phyloP scores from a whole-genome alignment of 2,888 invertebrate genomes.

The Cryptosula pallasiana region DNA sequence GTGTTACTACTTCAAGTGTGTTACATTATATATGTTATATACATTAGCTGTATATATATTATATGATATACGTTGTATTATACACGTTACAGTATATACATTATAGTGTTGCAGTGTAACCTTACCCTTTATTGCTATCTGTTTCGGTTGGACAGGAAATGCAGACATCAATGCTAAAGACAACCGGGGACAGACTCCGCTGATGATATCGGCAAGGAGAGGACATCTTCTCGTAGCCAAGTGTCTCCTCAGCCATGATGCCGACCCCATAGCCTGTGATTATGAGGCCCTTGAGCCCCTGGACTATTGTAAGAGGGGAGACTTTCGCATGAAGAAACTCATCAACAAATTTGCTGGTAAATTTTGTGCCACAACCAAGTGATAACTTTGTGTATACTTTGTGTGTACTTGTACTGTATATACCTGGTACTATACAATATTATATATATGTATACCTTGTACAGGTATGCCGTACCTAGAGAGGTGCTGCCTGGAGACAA shows the following conservation, averaged over 20 bases:
- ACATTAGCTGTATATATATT: too few relatives aligned
- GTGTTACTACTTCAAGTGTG: too few relatives aligned
- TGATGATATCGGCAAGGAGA: conserved; percentile 25
- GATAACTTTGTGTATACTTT: too few relatives aligned
- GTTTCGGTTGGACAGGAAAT: neutral
- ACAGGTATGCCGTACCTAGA: conserved; percentile 20
- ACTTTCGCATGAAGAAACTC: conserved; percentile 32
- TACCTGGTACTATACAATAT: too few relatives aligned
- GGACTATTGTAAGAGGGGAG: conserved; percentile 31
- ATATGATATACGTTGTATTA: too few relatives aligned
- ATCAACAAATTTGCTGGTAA: conserved; percentile 30
- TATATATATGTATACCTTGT: neutral
- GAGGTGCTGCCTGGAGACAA: conserved; percentile 22
- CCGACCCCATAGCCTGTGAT: conserved; percentile 33
- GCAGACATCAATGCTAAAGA: conserved; percentile 25
- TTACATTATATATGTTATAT: too few relatives aligned
- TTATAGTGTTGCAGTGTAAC: neutral
- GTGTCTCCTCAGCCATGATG: conserved; percentile 31
- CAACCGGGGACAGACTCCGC: conserved; percentile 29
- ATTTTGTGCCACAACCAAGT: too few relatives aligned
- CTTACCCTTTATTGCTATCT: neutral
- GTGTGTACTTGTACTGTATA: too few relatives aligned
- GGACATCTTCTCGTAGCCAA: conserved; percentile 27
- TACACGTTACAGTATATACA: neutral
- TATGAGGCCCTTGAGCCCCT: conserved; percentile 32